phyloP scores from a whole-genome alignment of 2,113 vertebrate genomes.

The Pituophis catenifer region DNA sequence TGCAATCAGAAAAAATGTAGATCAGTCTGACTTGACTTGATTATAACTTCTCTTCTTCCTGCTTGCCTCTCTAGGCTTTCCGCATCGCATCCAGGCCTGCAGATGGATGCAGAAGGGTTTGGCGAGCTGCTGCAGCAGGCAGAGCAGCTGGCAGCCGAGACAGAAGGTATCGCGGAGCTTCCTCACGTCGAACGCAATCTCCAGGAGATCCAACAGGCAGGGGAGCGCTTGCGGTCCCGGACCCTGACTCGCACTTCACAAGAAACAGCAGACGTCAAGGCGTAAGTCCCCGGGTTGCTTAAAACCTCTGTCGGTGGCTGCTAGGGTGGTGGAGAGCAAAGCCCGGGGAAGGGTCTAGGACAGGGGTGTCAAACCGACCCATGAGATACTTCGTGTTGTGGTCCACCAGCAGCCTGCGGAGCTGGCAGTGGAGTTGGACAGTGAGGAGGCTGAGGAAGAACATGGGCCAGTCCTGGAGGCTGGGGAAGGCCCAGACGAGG shows the following conservation, averaged over 20 bases:
- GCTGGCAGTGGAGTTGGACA: no score
- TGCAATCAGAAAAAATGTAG: not conserved
- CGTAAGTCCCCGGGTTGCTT: conserved; percentile 76
- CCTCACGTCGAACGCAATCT: conserved; percentile 94
- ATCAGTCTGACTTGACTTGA: not conserved
- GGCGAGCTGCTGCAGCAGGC: conserved; percentile 97
- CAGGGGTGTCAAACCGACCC: no score
- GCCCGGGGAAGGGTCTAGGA: no score
- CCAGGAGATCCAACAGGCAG: conserved; percentile 94
- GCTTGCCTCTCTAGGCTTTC: conserved; percentile 28
- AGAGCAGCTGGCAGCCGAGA: conserved; percentile 95
- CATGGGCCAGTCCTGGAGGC: no score
- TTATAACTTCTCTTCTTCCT: not conserved
- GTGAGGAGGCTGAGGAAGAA: no score
- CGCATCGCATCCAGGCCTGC: conserved; percentile 18
- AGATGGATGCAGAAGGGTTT: conserved; percentile 93
- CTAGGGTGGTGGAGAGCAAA: not conserved
- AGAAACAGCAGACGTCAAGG: conserved; percentile 95
- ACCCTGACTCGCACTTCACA: conserved; percentile 93
- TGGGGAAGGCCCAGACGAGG: no score
- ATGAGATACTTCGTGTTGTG: no score
- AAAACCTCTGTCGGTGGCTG: no score
- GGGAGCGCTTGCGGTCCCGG: conserved; percentile 90
- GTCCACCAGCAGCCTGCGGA: no score
- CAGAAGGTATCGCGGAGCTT: conserved; percentile 91